These are phyloP conservation scores for Drosophila ogumai DNA, from an alignment of 1,140 invertebrate species.

Conservation along the genomic window DNA sequence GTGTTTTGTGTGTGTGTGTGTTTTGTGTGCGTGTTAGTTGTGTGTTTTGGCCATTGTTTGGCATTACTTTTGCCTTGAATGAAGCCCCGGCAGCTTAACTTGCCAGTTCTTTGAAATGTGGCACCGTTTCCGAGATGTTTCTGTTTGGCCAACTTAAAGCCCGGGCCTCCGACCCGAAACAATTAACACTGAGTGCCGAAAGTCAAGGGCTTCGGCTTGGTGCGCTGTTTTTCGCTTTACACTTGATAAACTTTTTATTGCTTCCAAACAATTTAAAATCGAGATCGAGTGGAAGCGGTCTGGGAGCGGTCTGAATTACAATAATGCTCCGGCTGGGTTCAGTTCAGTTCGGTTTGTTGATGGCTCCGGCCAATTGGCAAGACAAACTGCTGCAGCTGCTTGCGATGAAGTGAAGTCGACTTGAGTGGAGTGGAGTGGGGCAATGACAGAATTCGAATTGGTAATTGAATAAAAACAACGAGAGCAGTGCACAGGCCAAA, in stretches of 20 bases:
- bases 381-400: constrained; percentile 58
- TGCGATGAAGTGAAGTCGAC: background rate
- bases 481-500: constrained; percentile 54
- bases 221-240: constrained; percentile 40
- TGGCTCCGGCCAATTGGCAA: constrained; percentile 46
- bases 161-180: constrained; percentile 52
- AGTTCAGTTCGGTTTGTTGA: constrained; percentile 32
- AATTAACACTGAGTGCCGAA: constrained; percentile 76
- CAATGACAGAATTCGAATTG: constrained; percentile 54
- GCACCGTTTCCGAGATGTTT: constrained; percentile 29
- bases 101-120: constrained; percentile 50
- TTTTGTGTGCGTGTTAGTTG: constrained; percentile 12
- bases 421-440: constrained; percentile 8
- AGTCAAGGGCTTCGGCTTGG: constrained; percentile 53
- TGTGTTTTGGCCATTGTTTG: constrained; percentile 50
- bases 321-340: constrained; percentile 35
- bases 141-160: constrained; percentile 47
- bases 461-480: constrained; percentile 80
- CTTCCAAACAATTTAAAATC: constrained; percentile 80
- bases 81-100: constrained; percentile 41
- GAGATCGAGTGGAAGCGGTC: constrained; percentile 18
- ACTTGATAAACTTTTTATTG: constrained; percentile 83
- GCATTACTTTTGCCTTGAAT: constrained; percentile 57
- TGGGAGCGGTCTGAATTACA: constrained; percentile 61
- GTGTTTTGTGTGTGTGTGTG: background rate